Conservation (phyloP, 2,113 vertebrate genomes). For the Python bivittatus region DNA sequence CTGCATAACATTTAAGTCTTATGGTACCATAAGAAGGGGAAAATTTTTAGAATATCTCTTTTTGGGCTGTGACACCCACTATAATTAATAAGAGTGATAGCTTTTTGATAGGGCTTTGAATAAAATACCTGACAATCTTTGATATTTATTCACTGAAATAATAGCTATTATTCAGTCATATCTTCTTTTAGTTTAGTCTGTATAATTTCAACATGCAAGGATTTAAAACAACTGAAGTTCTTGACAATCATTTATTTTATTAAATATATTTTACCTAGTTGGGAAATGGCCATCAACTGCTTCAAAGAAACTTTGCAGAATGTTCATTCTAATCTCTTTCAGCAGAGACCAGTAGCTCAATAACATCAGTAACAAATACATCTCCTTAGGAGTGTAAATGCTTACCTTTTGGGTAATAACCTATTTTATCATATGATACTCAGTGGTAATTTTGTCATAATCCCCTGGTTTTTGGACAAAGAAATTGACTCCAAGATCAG, state of each 20-base stretch:
- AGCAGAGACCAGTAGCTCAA: neutral
- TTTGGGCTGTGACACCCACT: neutral
- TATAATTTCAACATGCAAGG: neutral
- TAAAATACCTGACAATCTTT: neutral
- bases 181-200: neutral
- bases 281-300: neutral
- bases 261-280: neutral
- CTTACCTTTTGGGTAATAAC: neutral
- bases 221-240: conserved; percentile 6
- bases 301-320: neutral
- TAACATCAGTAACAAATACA: neutral
- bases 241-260: conserved; percentile 3
- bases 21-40: neutral
- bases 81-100: neutral
- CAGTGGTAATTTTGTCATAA: neutral
- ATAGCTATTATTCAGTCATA: conserved; percentile 6
- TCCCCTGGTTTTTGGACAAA: too few species aligned
- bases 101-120: conserved; percentile 1
- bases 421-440: neutral
- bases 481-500: too few species aligned
- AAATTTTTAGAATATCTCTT: neutral
- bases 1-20: neutral
- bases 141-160: conserved; percentile 3
- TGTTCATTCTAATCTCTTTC: neutral
- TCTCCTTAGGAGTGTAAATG: neutral